These are phyloP conservation scores for Myotis yumanensis DNA, from an alignment of 2,113 vertebrate genomes.

Conservation along the genomic window DNA sequence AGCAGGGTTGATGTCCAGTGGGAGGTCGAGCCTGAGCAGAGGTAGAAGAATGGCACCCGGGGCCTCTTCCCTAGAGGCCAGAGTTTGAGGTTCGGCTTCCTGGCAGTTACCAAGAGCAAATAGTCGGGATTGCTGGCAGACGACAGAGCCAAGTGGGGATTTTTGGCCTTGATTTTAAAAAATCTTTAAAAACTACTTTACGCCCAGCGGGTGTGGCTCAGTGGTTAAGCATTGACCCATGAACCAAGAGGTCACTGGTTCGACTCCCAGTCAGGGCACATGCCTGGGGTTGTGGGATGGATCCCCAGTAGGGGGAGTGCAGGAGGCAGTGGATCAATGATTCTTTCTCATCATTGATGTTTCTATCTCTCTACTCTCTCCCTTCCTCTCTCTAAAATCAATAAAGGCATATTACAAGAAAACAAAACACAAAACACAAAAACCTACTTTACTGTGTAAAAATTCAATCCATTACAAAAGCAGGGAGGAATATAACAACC, in stretches of 20 bases:
- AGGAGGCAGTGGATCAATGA: no score
- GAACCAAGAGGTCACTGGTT: no score
- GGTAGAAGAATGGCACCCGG: neutral
- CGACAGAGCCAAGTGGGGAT: neutral
- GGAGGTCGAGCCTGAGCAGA: neutral
- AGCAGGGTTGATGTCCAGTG: rapidly evolving
- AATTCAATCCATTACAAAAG: neutral
- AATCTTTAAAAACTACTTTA: neutral
- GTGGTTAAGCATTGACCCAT: no score
- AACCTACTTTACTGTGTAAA: neutral
- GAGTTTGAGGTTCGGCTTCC: neutral
- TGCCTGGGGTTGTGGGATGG: no score
- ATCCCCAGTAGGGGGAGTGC: no score
- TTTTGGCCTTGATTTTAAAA: neutral
- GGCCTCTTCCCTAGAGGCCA: neutral
- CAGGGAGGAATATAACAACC: neutral
- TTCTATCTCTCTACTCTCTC: no score
- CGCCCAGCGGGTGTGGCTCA: no score
- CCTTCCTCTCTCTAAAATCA: no score
- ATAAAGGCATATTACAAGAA: no score
- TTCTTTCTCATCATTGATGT: no score
- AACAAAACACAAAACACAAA: no score
- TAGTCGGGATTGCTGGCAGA: neutral
- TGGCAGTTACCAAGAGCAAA: neutral
- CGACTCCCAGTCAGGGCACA: no score